Conservation (phyloP, 2,797 vertebrate genomes). For the Dendrocincla tyrannina region DNA sequence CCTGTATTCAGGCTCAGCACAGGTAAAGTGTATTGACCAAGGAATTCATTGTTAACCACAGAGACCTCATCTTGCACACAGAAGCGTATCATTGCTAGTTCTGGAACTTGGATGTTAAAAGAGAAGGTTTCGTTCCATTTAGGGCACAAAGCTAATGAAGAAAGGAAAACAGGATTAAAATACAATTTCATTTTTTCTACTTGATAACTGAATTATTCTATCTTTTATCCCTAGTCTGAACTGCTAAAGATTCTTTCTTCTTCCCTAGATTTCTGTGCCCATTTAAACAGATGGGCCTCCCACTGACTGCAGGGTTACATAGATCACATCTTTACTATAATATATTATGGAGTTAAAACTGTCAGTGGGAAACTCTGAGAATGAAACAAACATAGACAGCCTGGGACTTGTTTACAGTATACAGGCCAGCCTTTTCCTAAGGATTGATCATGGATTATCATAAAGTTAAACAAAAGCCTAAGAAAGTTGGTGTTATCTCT, state of each 20-base stretch:
- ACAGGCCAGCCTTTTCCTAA: background rate
- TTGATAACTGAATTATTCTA: background rate
- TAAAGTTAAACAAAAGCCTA: background rate
- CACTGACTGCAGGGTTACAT: background rate
- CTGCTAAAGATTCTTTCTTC: background rate
- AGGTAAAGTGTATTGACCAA: slow-evolving; percentile 88
- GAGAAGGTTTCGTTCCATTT: slow-evolving; percentile 83
- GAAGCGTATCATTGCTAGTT: slow-evolving; percentile 86
- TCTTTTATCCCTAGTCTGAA: background rate
- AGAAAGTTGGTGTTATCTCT: background rate
- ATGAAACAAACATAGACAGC: background rate
- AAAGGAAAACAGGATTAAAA: background rate
- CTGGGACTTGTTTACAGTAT: background rate
- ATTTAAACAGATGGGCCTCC: background rate
- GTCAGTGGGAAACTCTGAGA: background rate
- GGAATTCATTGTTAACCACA: slow-evolving; percentile 79
- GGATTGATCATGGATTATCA: background rate
- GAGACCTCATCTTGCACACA: slow-evolving; percentile 79
- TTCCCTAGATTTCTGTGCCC: background rate
- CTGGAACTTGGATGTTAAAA: slow-evolving; percentile 81
- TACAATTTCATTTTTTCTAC: background rate
- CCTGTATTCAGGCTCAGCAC: slow-evolving; percentile 85
- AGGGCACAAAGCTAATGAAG: slow-evolving; percentile 80
- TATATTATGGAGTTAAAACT: background rate
- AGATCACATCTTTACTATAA: background rate